phyloP scores from a whole-genome alignment of 2,113 vertebrate genomes.

The Cottus gobio region DNA sequence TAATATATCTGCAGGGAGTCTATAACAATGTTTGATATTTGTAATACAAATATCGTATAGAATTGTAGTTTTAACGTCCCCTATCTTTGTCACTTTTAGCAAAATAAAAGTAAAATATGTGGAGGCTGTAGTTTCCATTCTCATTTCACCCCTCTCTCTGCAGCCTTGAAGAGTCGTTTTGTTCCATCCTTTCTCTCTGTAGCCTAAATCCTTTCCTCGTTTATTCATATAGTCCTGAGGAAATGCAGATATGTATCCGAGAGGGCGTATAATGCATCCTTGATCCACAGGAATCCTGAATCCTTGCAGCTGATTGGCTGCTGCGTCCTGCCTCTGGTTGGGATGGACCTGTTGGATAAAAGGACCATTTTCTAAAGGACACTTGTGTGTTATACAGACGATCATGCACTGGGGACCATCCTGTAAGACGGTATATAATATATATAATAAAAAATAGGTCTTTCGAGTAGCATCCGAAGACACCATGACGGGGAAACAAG shows the following conservation, averaged over 20 bases:
- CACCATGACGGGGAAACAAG: constrained; percentile 95
- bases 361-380: constrained; percentile 91
- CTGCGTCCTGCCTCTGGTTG: constrained; percentile 89
- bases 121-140: neutral
- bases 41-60: neutral
- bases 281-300: constrained; percentile 89
- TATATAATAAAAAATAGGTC: constrained; percentile 58
- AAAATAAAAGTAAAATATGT: neutral
- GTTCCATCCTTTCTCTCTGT: constrained; percentile 7
- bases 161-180: neutral
- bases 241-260: constrained; percentile 70
- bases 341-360: constrained; percentile 98
- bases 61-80: neutral
- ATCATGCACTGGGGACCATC: constrained; percentile 90
- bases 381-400: constrained; percentile 87
- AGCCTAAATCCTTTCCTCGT: constrained; percentile 34
- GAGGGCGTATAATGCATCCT: constrained; percentile 72
- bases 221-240: constrained; percentile 38
- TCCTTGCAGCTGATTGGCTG: constrained; percentile 93
- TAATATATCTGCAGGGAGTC: neutral
- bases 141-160: neutral
- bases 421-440: constrained; percentile 63
- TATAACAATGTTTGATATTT: neutral
- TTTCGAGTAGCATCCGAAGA: constrained; percentile 55
- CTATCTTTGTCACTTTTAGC: neutral